Conservation (phyloP, 2,797 vertebrate species). For the Coendou prehensilis region DNA sequence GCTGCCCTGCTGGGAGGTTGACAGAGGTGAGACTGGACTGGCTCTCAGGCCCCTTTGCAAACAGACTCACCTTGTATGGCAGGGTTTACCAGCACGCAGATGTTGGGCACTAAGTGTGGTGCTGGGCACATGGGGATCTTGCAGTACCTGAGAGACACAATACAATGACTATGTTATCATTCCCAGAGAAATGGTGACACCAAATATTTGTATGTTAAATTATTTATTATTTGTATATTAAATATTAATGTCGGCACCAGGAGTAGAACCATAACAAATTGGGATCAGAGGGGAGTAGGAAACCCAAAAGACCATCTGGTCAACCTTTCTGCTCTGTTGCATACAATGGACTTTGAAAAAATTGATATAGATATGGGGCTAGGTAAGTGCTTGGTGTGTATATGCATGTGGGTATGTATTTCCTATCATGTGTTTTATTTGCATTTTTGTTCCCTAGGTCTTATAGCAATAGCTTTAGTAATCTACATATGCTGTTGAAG, state of each 20-base stretch:
- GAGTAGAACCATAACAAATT: fast-evolving
- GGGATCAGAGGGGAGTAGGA: fast-evolving
- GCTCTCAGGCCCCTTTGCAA: not conserved
- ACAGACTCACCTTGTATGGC: not conserved
- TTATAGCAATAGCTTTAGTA: not conserved
- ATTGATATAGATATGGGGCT: not conserved
- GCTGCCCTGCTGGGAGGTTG: fast-evolving
- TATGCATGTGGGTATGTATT: not conserved
- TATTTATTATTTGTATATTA: not conserved
- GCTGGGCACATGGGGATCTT: fast-evolving
- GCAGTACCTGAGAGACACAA: fast-evolving
- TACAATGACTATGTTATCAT: not conserved
- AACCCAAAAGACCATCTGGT: not conserved
- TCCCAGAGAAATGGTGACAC: not conserved
- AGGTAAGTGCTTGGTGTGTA: no score
- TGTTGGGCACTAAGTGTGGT: fast-evolving
- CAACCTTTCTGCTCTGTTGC: fast-evolving
- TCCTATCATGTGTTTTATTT: not conserved
- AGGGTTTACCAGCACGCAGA: fast-evolving
- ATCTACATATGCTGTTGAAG: not conserved
- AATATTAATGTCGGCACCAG: not conserved
- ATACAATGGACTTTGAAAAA: not conserved
- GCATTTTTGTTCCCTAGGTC: not conserved
- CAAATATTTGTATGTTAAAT: no score
- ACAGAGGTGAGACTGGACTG: not conserved